phyloP scores from a whole-genome alignment of 1,140 invertebrate genomes.

The Penaeus vannamei region DNA sequence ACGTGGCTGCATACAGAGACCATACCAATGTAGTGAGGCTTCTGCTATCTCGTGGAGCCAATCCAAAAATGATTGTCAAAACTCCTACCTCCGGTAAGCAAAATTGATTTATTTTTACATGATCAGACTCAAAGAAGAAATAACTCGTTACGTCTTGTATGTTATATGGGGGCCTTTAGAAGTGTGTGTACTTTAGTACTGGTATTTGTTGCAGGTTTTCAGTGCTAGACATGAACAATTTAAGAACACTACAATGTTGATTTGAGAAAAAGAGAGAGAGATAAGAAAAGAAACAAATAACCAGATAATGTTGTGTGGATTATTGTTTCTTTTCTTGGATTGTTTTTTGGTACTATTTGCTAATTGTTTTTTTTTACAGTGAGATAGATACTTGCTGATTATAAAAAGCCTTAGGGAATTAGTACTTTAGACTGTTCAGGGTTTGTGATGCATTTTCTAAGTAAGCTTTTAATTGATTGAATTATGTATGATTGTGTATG shows the following conservation, averaged over 20 bases:
- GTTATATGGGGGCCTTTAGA: no score
- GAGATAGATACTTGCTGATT: no score
- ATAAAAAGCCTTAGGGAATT: no score
- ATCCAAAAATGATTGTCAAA: constrained; percentile 66
- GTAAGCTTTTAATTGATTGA: no score
- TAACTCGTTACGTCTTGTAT: neutral
- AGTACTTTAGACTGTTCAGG: no score
- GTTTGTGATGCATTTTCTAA: no score
- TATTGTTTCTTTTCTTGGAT: neutral
- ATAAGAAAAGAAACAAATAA: neutral
- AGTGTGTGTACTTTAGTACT: no score
- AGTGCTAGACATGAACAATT: neutral
- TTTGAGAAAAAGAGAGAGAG: neutral
- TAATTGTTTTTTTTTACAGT: neutral
- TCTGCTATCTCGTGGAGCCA: constrained; percentile 62
- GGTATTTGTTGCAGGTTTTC: no score
- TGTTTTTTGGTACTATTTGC: neutral
- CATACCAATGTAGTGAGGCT: constrained; percentile 58
- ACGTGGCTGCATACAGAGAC: constrained; percentile 62
- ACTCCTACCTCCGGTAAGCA: constrained; percentile 51
- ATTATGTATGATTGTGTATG: no score
- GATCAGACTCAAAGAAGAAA: neutral
- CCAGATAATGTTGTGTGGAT: neutral
- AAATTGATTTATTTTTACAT: neutral
- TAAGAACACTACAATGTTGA: no score